phyloP scores from a whole-genome alignment of 92 coral and sea anemone genomes.

The Epizoanthus ramosus region DNA sequence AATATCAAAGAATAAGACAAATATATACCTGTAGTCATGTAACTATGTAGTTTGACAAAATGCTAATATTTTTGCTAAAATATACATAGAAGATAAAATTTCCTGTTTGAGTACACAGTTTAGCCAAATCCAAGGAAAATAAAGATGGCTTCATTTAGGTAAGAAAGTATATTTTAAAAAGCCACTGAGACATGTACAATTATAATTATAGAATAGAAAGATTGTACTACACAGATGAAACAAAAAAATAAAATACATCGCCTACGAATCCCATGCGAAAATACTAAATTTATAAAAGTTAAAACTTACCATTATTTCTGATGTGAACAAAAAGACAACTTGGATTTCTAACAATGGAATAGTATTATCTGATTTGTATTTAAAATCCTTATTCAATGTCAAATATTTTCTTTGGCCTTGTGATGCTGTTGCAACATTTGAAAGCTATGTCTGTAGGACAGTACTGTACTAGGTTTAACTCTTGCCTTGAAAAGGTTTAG shows the following conservation, averaged over 20 bases:
- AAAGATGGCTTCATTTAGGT: too few species aligned
- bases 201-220: too few species aligned
- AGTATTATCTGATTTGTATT: neutral
- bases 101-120: too few species aligned
- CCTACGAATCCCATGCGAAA: constrained; percentile 1
- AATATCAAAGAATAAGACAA: too few species aligned
- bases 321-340: constrained; percentile 8
- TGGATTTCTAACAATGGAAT: neutral
- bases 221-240: too few species aligned
- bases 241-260: too few species aligned
- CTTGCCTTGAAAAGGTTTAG: neutral
- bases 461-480: neutral
- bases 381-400: constrained; percentile 1
- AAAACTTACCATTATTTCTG: constrained; percentile 28
- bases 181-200: neutral
- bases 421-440: constrained; percentile 13
- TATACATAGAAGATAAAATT: too few species aligned
- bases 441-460: neutral
- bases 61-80: too few species aligned
- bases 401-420: constrained; percentile 6
- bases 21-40: too few species aligned
- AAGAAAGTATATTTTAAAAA: neutral
- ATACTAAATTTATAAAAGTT: neutral
- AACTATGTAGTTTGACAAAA: too few species aligned
- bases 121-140: too few species aligned